phyloP scores from a whole-genome alignment of 2,113 vertebrate species.

The Myotis davidii region DNA sequence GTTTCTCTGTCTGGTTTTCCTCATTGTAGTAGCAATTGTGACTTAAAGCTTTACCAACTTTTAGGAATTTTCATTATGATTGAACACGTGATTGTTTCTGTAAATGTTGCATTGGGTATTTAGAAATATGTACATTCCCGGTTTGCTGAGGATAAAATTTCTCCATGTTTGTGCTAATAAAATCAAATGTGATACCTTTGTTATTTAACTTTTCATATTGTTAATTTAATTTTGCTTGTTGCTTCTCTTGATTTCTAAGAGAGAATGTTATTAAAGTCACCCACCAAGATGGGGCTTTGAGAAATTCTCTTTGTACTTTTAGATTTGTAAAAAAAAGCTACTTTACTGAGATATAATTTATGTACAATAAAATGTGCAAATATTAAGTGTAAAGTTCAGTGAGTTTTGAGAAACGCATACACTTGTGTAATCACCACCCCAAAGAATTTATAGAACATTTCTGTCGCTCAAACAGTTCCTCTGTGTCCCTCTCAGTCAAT shows the following conservation, averaged over 20 bases:
- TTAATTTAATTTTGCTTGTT: slow-evolving; percentile 37
- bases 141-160: not conserved
- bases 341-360: slow-evolving; percentile 7
- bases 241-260: slow-evolving; percentile 18
- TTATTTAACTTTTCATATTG: slow-evolving; percentile 2
- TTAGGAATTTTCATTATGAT: not conserved
- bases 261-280: slow-evolving; percentile 20
- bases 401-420: slow-evolving; percentile 3
- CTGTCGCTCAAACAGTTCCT: not conserved
- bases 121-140: not conserved
- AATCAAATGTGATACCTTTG: not conserved
- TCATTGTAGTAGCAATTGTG: not conserved
- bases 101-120: slow-evolving; percentile 14
- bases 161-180: not conserved
- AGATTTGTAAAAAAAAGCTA: not conserved
- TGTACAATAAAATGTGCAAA: not conserved
- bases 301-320: not conserved
- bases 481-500: not conserved
- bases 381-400: not conserved
- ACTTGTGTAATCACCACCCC: not conserved
- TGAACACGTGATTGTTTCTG: not conserved
- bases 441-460: not conserved
- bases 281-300: not conserved
- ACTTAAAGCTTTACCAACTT: slow-evolving; percentile 9
- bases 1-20: slow-evolving; percentile 24